Evolutionary conservation across 2,113 vertebrate genomes (phyloP).

Genomic region (Anguilla rostrata): DNA sequence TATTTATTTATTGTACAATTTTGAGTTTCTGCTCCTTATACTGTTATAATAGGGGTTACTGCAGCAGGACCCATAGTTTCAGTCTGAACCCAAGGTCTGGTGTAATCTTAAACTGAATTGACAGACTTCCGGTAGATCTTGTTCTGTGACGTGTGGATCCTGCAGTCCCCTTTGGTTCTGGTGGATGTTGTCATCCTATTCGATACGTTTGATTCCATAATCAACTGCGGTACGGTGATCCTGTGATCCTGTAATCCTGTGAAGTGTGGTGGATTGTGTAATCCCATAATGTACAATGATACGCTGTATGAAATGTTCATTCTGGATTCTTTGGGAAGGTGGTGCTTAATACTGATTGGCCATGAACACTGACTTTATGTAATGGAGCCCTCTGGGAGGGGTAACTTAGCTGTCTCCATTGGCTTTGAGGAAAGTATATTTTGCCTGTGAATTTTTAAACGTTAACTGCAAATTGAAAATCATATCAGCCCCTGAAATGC

Average conservation of each 20-base stretch:
- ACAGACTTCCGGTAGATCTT: background rate
- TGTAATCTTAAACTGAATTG: background rate
- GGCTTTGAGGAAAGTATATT: background rate
- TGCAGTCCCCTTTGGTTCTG: background rate
- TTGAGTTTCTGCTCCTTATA: background rate
- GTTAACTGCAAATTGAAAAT: constrained; percentile 4
- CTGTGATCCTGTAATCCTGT: background rate
- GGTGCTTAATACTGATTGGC: background rate
- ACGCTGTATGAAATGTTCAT: background rate
- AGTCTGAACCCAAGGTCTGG: background rate
- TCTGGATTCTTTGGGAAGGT: background rate
- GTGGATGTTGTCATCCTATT: background rate
- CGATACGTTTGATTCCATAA: background rate
- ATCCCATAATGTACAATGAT: background rate
- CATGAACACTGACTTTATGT: background rate
- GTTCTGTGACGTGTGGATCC: no score
- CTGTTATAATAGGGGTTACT: background rate
- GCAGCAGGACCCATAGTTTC: background rate
- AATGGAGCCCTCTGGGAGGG: background rate
- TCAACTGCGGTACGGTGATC: background rate
- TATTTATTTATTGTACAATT: background rate
- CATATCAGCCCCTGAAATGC: constrained; percentile 2
- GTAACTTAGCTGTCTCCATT: background rate
- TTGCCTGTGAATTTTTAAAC: background rate
- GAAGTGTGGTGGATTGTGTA: background rate